A percentile compares a stretch with the other conserved stretches of the same genome.
phyloP scores from a whole-genome alignment of 2,113 vertebrate genomes.

The Bostrychus sinensis region DNA sequence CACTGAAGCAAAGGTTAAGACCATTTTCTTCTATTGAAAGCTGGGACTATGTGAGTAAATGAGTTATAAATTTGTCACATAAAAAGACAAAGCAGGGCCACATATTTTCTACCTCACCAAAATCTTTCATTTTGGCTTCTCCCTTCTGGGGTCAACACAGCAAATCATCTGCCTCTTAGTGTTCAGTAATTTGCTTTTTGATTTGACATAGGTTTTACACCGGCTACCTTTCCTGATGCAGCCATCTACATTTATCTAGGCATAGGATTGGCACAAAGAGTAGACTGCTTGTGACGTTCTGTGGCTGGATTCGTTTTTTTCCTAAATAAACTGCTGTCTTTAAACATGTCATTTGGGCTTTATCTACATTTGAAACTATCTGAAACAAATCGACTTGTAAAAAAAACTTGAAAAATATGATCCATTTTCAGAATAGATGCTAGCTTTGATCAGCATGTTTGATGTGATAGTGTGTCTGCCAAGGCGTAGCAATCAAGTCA shows the following conservation, averaged over 20 bases:
- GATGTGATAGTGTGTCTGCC: slow-evolving; percentile 66
- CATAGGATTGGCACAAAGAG: not conserved
- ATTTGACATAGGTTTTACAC: too few relatives aligned
- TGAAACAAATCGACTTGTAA: slow-evolving; percentile 40
- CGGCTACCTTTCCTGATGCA: too few relatives aligned
- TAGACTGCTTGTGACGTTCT: not conserved
- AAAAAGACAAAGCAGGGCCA: slow-evolving; percentile 25
- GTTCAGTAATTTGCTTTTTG: too few relatives aligned
- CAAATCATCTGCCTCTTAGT: too few relatives aligned
- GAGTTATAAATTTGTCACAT: slow-evolving; percentile 34
- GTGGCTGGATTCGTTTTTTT: slow-evolving; percentile 14
- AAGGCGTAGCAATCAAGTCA: slow-evolving; percentile 53
- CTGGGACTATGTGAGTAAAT: not conserved
- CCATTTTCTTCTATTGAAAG: slow-evolving; percentile 41
- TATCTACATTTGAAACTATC: slow-evolving; percentile 27
- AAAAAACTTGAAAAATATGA: slow-evolving; percentile 34
- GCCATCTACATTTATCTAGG: not conserved
- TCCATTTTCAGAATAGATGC: slow-evolving; percentile 33
- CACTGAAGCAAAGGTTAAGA: slow-evolving; percentile 57
- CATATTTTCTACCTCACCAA: not conserved
- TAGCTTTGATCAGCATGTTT: slow-evolving; percentile 65
- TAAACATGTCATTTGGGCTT: slow-evolving; percentile 13
- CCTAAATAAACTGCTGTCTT: slow-evolving; percentile 35
- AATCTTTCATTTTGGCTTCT: not conserved
- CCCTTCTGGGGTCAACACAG: not conserved